A percentile compares a stretch with the other conserved stretches of the same genome.
Conservation (phyloP, 2,888 invertebrate species). For the Blomia tropicalis region DNA sequence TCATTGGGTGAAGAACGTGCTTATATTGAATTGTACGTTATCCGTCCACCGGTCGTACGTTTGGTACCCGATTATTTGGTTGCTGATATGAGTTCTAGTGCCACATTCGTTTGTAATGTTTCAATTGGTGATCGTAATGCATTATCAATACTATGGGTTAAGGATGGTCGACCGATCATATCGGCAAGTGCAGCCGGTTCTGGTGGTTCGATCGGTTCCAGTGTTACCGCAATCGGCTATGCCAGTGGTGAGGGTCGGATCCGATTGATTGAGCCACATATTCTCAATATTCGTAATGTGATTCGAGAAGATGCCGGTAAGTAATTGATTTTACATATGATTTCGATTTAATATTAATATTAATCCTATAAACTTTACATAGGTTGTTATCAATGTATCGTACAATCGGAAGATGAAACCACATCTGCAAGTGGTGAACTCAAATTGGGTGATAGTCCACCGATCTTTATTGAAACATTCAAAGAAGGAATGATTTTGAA, state of each 20-base stretch:
- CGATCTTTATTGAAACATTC: constrained; percentile 27
- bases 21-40: constrained; percentile 20
- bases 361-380: too few relatives aligned
- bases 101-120: constrained; percentile 69
- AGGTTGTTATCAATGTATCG: constrained; percentile 63
- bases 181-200: constrained; percentile 14
- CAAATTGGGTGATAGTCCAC: constrained; percentile 53
- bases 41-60: constrained; percentile 55
- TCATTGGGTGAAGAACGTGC: constrained; percentile 23
- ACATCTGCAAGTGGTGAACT: constrained; percentile 65
- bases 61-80: constrained; percentile 46
- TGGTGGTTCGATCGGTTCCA: not conserved
- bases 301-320: constrained; percentile 23
- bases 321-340: constrained; percentile 8
- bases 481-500: constrained; percentile 26
- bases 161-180: constrained; percentile 50
- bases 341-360: not conserved
- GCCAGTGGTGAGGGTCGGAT: constrained; percentile 20
- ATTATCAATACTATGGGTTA: constrained; percentile 49
- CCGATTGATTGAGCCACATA: constrained; percentile 18
- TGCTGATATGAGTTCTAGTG: constrained; percentile 65
- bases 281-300: constrained; percentile 21
- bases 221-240: not conserved
- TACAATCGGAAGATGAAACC: constrained; percentile 65
- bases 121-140: constrained; percentile 64